phyloP scores from a whole-genome alignment of 2,113 vertebrate genomes.

The Elachura formosa region DNA sequence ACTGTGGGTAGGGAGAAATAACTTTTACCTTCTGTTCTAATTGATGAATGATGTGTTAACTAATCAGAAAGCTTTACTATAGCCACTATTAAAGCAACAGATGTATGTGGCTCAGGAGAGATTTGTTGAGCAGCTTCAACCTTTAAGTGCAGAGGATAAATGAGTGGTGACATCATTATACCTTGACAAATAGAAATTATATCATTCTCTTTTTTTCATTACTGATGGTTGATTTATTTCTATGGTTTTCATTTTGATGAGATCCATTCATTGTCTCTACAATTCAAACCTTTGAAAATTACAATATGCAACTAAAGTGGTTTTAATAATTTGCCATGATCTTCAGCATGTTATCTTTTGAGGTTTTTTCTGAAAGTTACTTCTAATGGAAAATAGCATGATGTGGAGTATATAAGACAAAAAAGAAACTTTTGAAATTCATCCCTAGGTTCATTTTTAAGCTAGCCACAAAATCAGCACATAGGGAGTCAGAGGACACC shows the following conservation, averaged over 20 bases:
- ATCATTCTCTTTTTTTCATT: conserved; percentile 67
- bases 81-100: conserved; percentile 67
- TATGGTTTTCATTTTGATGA: conserved; percentile 67
- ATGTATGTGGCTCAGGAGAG: conserved; percentile 68
- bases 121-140: conserved; percentile 74
- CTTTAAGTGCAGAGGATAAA: conserved; percentile 76
- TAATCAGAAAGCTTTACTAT: conserved; percentile 64
- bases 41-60: conserved; percentile 68
- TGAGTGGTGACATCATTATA: conserved; percentile 78
- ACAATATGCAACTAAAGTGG: neutral
- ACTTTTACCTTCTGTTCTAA: conserved; percentile 66
- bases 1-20: conserved; percentile 49
- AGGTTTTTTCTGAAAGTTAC: conserved; percentile 13
- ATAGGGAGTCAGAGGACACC: conserved; percentile 17
- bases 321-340: conserved; percentile 13
- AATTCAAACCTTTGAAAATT: conserved; percentile 65
- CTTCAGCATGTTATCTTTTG: neutral
- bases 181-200: conserved; percentile 75
- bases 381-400: conserved; percentile 17
- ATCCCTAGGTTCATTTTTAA: conserved; percentile 35
- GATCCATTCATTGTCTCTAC: conserved; percentile 54
- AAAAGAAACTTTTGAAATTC: conserved; percentile 18
- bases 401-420: neutral
- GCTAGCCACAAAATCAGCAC: neutral
- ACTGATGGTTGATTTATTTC: conserved; percentile 71